Conservation (phyloP, 2,888 invertebrate species). For the Agonopterix subpropinquella region DNA sequence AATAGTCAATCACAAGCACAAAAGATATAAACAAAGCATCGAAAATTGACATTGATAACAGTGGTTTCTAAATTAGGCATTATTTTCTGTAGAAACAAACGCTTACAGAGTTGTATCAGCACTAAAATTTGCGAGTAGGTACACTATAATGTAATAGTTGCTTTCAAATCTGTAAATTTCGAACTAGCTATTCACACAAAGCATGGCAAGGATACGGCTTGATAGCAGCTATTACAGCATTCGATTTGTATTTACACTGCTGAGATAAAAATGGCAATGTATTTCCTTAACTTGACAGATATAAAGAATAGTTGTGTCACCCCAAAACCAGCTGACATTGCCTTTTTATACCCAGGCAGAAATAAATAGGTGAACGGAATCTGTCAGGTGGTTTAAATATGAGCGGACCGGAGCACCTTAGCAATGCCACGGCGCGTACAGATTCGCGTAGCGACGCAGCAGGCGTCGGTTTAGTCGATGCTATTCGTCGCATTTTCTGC, state of each 20-base stretch:
- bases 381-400: not conserved
- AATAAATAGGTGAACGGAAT: not conserved
- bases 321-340: not conserved
- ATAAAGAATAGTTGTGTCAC: not conserved
- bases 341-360: not conserved
- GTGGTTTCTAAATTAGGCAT: no score
- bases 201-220: no score
- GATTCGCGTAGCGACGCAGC: constrained; percentile 59
- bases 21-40: no score
- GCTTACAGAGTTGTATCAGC: no score
- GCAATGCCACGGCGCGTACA: constrained; percentile 66
- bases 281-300: not conserved
- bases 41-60: no score
- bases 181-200: no score
- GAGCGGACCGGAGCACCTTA: constrained; percentile 17
- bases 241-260: not conserved
- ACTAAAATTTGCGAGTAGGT: no score
- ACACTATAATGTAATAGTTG: no score
- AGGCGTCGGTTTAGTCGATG: constrained; percentile 66
- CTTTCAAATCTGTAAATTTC: no score
- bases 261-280: not conserved
- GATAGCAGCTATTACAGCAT: no score
- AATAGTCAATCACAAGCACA: no score
- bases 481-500: constrained; percentile 76
- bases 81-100: no score